Evolutionary conservation across 1,140 invertebrate species (phyloP), one percentile per base, ranked within the genome.

Genomic region (Heliothis subflexa): DNA sequence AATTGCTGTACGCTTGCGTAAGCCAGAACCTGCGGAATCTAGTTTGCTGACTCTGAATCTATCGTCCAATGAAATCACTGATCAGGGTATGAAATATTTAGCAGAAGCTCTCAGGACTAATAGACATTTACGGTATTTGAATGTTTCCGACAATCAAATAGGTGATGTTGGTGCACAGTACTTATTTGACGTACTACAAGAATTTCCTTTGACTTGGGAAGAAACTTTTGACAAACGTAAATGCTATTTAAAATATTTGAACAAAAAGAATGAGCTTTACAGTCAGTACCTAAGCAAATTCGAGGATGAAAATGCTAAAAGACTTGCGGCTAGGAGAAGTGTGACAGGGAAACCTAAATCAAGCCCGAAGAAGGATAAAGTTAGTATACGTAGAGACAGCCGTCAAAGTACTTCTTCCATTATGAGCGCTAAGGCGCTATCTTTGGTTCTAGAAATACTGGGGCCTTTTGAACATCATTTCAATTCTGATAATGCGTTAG

Each of bases 71-170:
- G 79, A 77, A 75, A 89, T 91, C 81, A 89, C 84, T n/a, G 85
- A 91, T 81, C 68, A 66, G n/a, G 88, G 85, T 70, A 86, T 82
- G 9, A 88, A 85, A 81, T 78, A 79, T 54, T 74, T 91, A 12
- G 78, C 70, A 28, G 72, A 80, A 68, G 85, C 84, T 70, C 64
- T 90, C 25, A 86, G 85, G 83, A 86, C 61, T 75, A 91, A 93
- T 84, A 85, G 89, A 79, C 70, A 59, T 82, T 88, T 91, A 80
- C 82, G 87, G 76, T 90, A 88, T 88, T 88, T 91, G 80, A 89
- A 88, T 86, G 71, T 91, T 54, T 80, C 88, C 2, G 86, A 86
- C 76, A 93, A 93, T 78, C 83, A 57, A 73, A 93, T 90, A 10
- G 77, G 61, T 61, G 88, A 90, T 72, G 74, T 83, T 9, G 89